phyloP scores from a whole-genome alignment of 64 coral and sea anemone genomes.

The Hydrozoanthus tunicans region DNA sequence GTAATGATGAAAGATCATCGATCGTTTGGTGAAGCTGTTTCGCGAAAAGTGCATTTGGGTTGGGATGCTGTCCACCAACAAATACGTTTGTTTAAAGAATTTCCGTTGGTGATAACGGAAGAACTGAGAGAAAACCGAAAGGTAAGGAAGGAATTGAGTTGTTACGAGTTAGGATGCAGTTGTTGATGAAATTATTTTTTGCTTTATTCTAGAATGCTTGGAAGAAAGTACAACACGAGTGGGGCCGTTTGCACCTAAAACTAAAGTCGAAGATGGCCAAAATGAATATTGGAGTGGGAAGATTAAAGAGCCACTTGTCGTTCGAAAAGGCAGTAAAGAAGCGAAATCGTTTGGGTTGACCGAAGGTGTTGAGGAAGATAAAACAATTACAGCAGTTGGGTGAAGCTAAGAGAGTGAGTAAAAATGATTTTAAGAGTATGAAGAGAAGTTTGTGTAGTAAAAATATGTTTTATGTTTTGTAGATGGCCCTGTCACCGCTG shows the following conservation, averaged over 20 bases:
- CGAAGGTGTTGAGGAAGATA: no score
- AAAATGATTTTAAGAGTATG: background rate
- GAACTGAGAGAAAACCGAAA: no score
- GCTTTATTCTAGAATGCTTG: background rate
- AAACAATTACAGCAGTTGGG: no score
- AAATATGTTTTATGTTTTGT: constrained; percentile 5
- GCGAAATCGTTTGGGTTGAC: background rate
- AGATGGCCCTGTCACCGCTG: background rate
- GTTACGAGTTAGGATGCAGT: constrained; percentile 35
- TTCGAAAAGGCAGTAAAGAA: background rate
- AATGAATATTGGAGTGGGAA: background rate
- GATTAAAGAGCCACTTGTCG: constrained; percentile 3
- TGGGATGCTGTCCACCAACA: constrained; percentile 17
- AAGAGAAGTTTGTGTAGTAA: constrained; percentile 8
- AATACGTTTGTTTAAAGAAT: no score
- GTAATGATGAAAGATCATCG: constrained; percentile 39
- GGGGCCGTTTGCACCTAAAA: constrained; percentile 6
- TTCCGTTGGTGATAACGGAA: no score
- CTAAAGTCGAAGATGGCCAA: background rate
- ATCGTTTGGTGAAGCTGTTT: background rate
- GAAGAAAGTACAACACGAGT: constrained; percentile 31
- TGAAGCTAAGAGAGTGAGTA: background rate
- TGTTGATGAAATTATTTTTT: constrained; percentile 42
- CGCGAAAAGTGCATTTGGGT: constrained; percentile 47
- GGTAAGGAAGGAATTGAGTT: no score